Percentiles rank a stretch among this genome's conserved stretches.
These are phyloP conservation scores for Ormyrus nitidulus DNA, from an alignment of 2,888 invertebrate species.

Conservation along the genomic window DNA sequence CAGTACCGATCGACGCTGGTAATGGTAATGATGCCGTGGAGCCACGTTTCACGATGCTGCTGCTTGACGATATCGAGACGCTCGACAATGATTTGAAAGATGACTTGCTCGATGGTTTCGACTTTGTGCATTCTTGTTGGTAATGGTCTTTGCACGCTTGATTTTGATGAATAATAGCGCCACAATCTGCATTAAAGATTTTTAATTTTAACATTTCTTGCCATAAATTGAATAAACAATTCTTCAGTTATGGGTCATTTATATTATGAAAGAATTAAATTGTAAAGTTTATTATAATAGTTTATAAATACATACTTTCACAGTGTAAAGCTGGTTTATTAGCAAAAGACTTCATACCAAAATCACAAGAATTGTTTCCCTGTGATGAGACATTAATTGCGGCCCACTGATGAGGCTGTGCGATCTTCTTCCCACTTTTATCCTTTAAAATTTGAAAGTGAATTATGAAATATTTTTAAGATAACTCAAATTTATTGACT, in stretches of 20 bases:
- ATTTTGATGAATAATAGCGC: slow-evolving; percentile 89
- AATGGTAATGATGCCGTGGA: slow-evolving; percentile 72
- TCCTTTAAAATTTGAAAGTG: slow-evolving; percentile 77
- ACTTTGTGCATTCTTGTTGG: slow-evolving; percentile 87
- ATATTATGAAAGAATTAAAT: not conserved
- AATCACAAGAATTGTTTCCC: slow-evolving; percentile 84
- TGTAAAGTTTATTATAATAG: not conserved
- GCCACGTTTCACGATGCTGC: slow-evolving; percentile 68
- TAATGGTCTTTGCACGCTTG: slow-evolving; percentile 89
- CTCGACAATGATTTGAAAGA: slow-evolving; percentile 72
- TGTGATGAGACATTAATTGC: slow-evolving; percentile 79
- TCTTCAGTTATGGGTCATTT: not conserved
- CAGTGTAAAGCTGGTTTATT: slow-evolving; percentile 91
- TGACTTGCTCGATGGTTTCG: slow-evolving; percentile 75
- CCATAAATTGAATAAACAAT: not conserved
- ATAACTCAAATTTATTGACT: not conserved
- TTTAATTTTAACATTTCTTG: slow-evolving; percentile 1
- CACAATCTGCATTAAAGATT: slow-evolving; percentile 82
- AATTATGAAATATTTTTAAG: not conserved
- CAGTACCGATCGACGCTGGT: slow-evolving; percentile 67
- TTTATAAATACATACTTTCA: slow-evolving; percentile 82
- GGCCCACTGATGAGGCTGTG: slow-evolving; percentile 83
- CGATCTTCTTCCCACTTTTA: slow-evolving; percentile 82
- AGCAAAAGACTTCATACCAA: slow-evolving; percentile 86
- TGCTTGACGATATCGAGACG: slow-evolving; percentile 66